Percentiles rank a stretch among this genome's conserved stretches.
phyloP scores from a whole-genome alignment of 2,113 vertebrate species.

The Globicephala melas region DNA sequence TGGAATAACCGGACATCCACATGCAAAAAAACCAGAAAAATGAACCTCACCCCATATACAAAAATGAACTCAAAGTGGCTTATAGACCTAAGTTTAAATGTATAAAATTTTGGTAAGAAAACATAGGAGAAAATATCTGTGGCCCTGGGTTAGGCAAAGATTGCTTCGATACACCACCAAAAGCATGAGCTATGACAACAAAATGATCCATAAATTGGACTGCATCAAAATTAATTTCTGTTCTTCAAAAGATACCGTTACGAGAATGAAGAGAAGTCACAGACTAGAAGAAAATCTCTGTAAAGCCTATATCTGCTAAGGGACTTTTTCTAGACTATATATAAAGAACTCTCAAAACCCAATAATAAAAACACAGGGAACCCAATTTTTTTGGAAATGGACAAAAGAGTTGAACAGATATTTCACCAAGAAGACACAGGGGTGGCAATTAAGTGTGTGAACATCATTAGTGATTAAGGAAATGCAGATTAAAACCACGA shows the following conservation, averaged over 20 bases:
- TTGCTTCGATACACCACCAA: neutral
- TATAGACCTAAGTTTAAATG: neutral
- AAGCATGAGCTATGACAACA: neutral
- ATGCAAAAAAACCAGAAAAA: neutral
- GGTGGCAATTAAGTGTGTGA: too few species aligned
- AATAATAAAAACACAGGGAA: neutral
- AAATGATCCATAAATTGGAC: neutral
- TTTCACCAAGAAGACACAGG: neutral
- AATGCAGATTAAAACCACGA: neutral
- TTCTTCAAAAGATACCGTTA: neutral
- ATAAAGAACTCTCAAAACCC: neutral
- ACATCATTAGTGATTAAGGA: neutral
- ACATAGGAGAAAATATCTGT: neutral
- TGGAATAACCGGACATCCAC: neutral
- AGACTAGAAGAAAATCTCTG: neutral
- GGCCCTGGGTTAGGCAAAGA: neutral
- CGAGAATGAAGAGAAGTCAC: neutral
- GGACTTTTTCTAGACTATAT: neutral
- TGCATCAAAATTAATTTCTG: neutral
- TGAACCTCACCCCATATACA: neutral
- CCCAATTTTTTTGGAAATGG: neutral
- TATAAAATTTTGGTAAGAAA: neutral
- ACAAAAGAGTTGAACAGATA: neutral
- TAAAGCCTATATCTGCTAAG: neutral
- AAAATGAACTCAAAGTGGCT: neutral